Base-by-base conservation (phyloP, 1,140 invertebrate genomes). In the Caenorhabditis latens region DNA sequence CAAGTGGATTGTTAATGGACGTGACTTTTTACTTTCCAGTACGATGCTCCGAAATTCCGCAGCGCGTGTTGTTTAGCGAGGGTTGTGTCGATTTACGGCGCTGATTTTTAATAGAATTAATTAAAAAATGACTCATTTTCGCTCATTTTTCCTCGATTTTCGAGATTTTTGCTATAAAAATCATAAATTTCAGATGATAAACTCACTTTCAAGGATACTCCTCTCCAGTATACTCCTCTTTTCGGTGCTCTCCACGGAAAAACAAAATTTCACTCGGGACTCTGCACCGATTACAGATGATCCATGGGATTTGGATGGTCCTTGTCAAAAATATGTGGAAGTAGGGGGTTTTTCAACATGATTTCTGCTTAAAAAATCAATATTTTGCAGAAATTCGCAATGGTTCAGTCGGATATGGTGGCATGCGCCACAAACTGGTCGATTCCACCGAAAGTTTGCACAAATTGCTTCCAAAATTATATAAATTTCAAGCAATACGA, bases 401-500 rank as follows among this genome's bases (percentile, higher is more conserved):
- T 65, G 4, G 75, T 58, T 19, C 88, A 90, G 82, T 57, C 89
- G 19, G 50, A 86, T 65, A 90, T 90, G 90, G 85, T 89, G 3
- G 63, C 89, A 21, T 90, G 90, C 57, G 90, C 90, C n/a, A 88
- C 83, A 48, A 88, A 84, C 58, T 89, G 65, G 67, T 91, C 90
- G 9, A 91, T 89, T 24, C 90, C 90, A 16, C 90, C 90, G 13
- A 91, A 89, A 83, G 90, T 91, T 14, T 91, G 90, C 86, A 91
- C 90, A 46, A 91, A 91, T 63, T 91, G 90, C 87, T 85, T 89
- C 48, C 82, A 89, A 9, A 48, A 90, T 19, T 91, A 91, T 71
- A 90, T 91, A 16, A 65, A 90, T 19, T 89, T 91, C 79, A 91
- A 91, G 63, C 84, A 90, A 48, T 84, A 84, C 40, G 90, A 91